Percentiles rank a stretch among this genome's conserved stretches.
Conservation (phyloP, 2,113 vertebrate species). For the Lutjanus erythropterus region DNA sequence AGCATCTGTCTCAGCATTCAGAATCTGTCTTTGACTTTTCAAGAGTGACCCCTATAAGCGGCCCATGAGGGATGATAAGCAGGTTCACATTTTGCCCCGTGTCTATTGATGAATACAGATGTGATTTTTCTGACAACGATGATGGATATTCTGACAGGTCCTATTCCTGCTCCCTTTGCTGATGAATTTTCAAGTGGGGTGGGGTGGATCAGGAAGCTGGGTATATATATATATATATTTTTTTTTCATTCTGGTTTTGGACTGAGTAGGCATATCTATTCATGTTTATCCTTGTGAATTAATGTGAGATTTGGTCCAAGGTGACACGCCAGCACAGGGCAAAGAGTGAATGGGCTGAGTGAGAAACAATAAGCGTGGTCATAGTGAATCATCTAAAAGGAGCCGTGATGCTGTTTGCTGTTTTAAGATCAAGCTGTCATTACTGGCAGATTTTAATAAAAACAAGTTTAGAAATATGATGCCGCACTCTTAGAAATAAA, state of each 20-base stretch:
- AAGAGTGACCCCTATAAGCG: conserved; percentile 64
- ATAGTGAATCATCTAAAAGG: conserved; percentile 39
- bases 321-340: conserved; percentile 19
- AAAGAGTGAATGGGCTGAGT: conserved; percentile 35
- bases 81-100: conserved; percentile 68
- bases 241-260: conserved; percentile 8
- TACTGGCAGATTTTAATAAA: conserved; percentile 24
- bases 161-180: conserved; percentile 41
- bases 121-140: conserved; percentile 71
- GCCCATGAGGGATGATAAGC: conserved; percentile 75
- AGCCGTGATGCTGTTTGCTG: conserved; percentile 28
- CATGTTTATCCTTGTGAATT: conserved; percentile 42
- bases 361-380: conserved; percentile 29
- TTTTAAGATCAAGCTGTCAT: conserved; percentile 45
- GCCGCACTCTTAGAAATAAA: too few relatives aligned
- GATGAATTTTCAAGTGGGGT: conserved; percentile 56
- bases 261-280: conserved; percentile 15
- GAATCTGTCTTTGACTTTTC: conserved; percentile 76
- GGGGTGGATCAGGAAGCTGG: not conserved
- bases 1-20: conserved; percentile 51
- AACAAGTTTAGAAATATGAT: conserved; percentile 43
- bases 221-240: too few relatives aligned
- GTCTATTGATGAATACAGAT: conserved; percentile 76
- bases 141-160: conserved; percentile 76
- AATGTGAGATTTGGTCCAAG: conserved; percentile 46